Evolutionary conservation across 2,113 vertebrate genomes (phyloP).

Genomic region (Ardeotis arabs): DNA sequence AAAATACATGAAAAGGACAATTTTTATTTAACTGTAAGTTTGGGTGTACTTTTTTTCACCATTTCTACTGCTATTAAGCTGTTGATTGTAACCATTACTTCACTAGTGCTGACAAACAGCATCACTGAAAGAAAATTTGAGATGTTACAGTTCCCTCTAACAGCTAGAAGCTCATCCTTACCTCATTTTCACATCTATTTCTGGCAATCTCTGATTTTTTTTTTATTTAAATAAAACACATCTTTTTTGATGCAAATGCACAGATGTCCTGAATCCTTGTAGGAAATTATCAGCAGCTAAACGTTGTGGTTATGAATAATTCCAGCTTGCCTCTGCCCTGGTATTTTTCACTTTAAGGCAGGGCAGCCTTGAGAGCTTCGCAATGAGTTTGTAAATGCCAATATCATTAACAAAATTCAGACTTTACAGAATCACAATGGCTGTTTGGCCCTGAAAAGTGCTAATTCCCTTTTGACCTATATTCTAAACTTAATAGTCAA

Average conservation of each 20-base stretch:
- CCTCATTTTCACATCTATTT: background rate
- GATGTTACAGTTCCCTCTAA: background rate
- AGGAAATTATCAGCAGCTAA: background rate
- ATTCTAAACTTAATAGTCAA: background rate
- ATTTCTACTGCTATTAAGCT: background rate
- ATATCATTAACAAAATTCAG: background rate
- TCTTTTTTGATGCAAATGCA: background rate
- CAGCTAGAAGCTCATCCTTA: background rate
- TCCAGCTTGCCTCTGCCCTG: background rate
- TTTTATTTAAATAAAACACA: no score
- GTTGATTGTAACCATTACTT: background rate
- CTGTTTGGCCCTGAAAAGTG: background rate
- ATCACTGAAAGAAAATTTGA: background rate
- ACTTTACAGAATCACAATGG: background rate
- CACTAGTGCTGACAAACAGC: background rate
- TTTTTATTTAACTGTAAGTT: background rate
- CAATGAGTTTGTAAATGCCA: background rate
- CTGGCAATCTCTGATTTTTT: background rate
- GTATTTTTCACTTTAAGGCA: background rate
- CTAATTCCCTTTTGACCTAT: background rate
- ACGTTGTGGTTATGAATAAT: fast-evolving
- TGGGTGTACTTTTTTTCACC: background rate
- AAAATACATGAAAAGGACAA: background rate
- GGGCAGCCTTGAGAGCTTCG: background rate
- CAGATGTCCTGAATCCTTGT: background rate